A percentile compares a stretch with the other conserved stretches of the same genome.
Evolutionary conservation across 2,797 vertebrate genomes (phyloP).

Genomic region (Emys orbicularis): DNA sequence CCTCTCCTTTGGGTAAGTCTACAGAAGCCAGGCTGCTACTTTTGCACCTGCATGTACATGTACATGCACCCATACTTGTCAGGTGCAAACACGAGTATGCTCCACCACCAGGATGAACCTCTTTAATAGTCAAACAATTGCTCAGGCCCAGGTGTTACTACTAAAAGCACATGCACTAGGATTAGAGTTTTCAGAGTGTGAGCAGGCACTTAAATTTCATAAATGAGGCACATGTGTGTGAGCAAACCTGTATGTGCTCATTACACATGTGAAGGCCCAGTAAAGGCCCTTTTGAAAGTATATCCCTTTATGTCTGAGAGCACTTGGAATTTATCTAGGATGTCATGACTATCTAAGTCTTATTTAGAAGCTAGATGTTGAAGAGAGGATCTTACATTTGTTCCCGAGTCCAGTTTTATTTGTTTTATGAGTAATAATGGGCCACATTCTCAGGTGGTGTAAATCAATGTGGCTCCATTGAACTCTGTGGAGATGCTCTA

Average conservation of each 20-base stretch:
- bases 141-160: background rate
- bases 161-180: background rate
- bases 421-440: background rate
- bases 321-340: too few relatives aligned
- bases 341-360: background rate
- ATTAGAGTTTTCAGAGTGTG: background rate
- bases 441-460: background rate
- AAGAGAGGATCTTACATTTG: background rate
- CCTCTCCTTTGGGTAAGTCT: background rate
- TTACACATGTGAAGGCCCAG: background rate
- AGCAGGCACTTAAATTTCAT: background rate
- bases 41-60: background rate
- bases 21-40: background rate
- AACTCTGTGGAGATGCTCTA: background rate
- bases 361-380: background rate
- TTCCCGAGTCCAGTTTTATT: background rate
- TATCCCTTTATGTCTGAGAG: background rate
- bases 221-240: background rate
- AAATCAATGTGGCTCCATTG: background rate
- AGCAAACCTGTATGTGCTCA: background rate
- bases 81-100: background rate
- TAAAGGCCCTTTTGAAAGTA: background rate
- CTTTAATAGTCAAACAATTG: background rate
- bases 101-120: background rate
- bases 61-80: fast-evolving